Base-by-base conservation (phyloP, 2,113 vertebrate genomes). In the Zapornia atra region DNA sequence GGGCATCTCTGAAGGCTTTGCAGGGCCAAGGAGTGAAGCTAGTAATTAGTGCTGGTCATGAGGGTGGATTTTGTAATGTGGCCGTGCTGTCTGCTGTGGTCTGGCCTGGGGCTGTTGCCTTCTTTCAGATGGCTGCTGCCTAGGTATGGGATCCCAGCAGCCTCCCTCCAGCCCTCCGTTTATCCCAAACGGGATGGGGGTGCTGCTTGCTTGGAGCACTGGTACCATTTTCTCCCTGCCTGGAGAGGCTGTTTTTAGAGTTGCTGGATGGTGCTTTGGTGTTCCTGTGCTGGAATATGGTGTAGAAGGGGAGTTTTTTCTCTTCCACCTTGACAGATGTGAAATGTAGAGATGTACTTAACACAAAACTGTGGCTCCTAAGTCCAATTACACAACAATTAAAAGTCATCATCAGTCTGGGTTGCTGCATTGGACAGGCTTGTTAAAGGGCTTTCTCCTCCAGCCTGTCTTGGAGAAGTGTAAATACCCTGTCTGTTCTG, bases 31-130 rank as follows among this genome's bases (percentile, higher is more conserved):
- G 15, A 87, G 71, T 50, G 36, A 83, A 86, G 42, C 56, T 46
- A 10, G 70, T 91, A 89, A 97, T 96, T 96, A 96, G 85, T 33
- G 82, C 92, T 88, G 90, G 88, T 77, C 88, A 46, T 11, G 78
- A 95, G 92, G 88, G 93, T 83, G 94, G 85, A 71, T 92, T 91
- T 90, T 84, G 69, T 82, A 51, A 29, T 51, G 86, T 80, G 93
- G 91, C 78, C 42, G 0, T 17, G 72, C 53, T 83, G 90, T 89
- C 93, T 95, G 63, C 86, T 40, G 61, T 63, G 89, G 86, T 40
- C 85, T 95, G 89, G 93, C 95, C 78, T 8, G 68, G 36, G 68
- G 83, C 81, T 71, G 38, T 79, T 2, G 2, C 59, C 71, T 78
- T 1, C 5, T 91, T 94, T 94, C 11, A 9, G 40, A 19, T 36